Evolutionary conservation across 2,113 vertebrate species (phyloP), one percentile per base, ranked within the genome.

Genomic region (Procapra przewalskii): DNA sequence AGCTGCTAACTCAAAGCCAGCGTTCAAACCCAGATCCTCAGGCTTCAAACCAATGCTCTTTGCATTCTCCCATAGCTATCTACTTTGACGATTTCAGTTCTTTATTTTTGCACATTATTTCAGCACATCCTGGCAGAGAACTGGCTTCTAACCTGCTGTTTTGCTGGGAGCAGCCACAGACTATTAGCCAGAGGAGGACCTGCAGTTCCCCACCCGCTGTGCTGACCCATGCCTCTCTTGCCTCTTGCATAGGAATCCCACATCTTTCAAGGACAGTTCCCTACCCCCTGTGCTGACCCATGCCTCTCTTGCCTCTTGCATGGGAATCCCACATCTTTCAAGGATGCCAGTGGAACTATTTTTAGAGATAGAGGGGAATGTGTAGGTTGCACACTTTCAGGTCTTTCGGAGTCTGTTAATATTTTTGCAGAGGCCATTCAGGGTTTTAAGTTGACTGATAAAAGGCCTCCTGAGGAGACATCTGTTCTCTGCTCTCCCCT

Each of bases 391-490:
- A 67, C 15, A 57, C 33, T 79, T 6, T 77, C 84, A 87, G 45
- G 75, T 94, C 96, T 88, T 96, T 77, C 48, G 50, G 88, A 90
- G 52, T 87, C 86, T 93, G 94, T 96, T 90, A 93, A 93, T 93
- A 67, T 50, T 88, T 97, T 75, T 90, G 59, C 43, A 81, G 85
- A 96, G 77, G 59, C 75, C 79, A 54, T 55, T n/a, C 55, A 64
- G 91, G 67, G 31, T 82, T 93, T 94, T 92, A 64, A 97, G 55
- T 92, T 45, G 33, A 88, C 36, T 93, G 43, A 90, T 52, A 86
- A 95, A 92, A 92, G 36, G 21, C 21, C 71, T 94, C 87, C 27
- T 36, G 16, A 88, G 21, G 45, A 85, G 52, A 57, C 4, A 79
- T 23, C 23, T 54, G 83, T 87, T 50, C 40, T 57, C 60, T 17